Conservation (phyloP, 2,797 vertebrate species). For the Sciaenops ocellatus region DNA sequence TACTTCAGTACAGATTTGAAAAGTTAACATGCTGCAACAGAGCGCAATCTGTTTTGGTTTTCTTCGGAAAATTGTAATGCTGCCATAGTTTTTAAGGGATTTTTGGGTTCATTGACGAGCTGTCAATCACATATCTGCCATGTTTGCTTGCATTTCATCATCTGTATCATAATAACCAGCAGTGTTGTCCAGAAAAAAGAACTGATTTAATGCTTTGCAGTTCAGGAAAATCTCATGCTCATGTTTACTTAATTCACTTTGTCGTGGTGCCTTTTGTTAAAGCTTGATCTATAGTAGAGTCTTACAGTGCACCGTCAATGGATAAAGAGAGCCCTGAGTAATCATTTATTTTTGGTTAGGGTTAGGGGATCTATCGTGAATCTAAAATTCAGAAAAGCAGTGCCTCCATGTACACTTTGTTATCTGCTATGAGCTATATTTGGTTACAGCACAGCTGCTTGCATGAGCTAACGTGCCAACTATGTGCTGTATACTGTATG, state of each 20-base stretch:
- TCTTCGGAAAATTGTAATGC: neutral
- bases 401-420: neutral
- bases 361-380: too few relatives aligned
- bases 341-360: neutral
- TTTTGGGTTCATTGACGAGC: neutral
- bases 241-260: neutral
- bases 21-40: neutral
- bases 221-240: neutral
- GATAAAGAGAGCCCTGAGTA: neutral
- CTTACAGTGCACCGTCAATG: neutral
- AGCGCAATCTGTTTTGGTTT: neutral
- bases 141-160: neutral
- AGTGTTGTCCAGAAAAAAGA: neutral
- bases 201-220: neutral
- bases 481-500: neutral
- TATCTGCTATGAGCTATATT: constrained; percentile 1
- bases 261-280: neutral
- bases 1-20: neutral
- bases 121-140: neutral
- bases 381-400: neutral
- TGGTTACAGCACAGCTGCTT: constrained; percentile 4
- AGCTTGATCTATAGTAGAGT: neutral
- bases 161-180: neutral
- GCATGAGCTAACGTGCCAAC: constrained; percentile 11
- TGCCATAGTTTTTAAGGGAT: neutral